A percentile compares a stretch with the other conserved stretches of the same genome.
These are phyloP conservation scores for Chiroxiphia lanceolata DNA, from an alignment of 2,797 vertebrate species.

Conservation along the genomic window DNA sequence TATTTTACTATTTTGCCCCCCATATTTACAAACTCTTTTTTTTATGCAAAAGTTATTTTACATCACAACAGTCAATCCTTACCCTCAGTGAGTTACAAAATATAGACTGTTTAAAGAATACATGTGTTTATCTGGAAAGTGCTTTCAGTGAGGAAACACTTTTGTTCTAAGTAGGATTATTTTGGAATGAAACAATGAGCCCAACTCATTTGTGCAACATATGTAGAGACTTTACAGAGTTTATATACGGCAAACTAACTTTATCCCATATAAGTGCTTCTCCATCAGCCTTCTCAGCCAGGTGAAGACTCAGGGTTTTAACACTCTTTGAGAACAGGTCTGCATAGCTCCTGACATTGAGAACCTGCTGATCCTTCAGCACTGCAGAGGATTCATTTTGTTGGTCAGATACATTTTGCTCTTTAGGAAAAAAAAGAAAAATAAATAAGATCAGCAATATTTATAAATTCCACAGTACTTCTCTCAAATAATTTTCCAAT, in stretches of 20 bases:
- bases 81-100: background rate
- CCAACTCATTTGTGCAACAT: background rate
- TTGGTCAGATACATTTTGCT: slow-evolving; percentile 69
- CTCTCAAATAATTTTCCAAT: background rate
- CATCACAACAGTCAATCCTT: background rate
- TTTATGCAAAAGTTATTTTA: background rate
- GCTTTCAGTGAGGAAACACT: background rate
- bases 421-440: slow-evolving; percentile 29
- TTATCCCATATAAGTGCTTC: slow-evolving; percentile 97
- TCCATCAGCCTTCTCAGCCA: slow-evolving; percentile 87
- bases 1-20: background rate
- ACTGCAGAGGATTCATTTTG: slow-evolving; percentile 80
- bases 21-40: background rate
- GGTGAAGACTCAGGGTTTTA: slow-evolving; percentile 85
- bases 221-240: background rate
- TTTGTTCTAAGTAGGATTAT: background rate
- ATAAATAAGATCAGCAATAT: background rate
- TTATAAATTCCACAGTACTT: background rate
- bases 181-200: background rate
- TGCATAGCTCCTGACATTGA: slow-evolving; percentile 87
- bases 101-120: rapidly evolving
- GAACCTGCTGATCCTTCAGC: slow-evolving; percentile 94
- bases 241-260: slow-evolving; percentile 74
- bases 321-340: slow-evolving; percentile 90
- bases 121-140: background rate